Evolutionary conservation across 2,888 invertebrate genomes (phyloP).

Genomic region (Cyclophora albipunctata): DNA sequence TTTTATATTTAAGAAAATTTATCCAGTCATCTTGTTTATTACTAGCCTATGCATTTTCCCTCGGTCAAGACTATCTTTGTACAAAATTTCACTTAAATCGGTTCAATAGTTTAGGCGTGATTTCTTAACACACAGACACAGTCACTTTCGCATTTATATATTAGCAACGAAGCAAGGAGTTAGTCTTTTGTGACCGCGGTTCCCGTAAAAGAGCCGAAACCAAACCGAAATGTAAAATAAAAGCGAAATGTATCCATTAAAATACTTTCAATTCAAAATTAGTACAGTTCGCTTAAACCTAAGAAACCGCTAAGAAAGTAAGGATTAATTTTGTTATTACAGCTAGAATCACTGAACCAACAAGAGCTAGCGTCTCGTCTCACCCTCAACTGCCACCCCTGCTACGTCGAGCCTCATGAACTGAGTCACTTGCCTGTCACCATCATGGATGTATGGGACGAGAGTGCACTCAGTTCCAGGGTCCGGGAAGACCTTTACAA

Average conservation of each 20-base stretch:
- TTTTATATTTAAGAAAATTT: too few species aligned
- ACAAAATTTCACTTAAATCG: too few species aligned
- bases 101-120: too few species aligned
- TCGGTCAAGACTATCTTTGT: too few species aligned
- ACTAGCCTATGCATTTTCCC: too few species aligned
- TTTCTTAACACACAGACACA: too few species aligned
- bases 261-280: neutral
- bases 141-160: too few species aligned
- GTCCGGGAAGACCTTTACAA: slow-evolving; percentile 90
- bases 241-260: neutral
- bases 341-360: slow-evolving; percentile 89
- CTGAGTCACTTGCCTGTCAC: slow-evolving; percentile 83
- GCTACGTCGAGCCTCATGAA: slow-evolving; percentile 85
- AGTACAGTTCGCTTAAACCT: too few species aligned
- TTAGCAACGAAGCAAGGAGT: too few species aligned
- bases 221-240: neutral
- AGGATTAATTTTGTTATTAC: slow-evolving; percentile 21
- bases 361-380: slow-evolving; percentile 89
- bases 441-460: slow-evolving; percentile 92
- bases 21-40: too few species aligned
- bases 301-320: too few species aligned
- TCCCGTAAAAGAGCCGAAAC: neutral
- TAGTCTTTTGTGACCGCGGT: too few species aligned
- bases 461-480: slow-evolving; percentile 84
- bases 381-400: slow-evolving; percentile 88